Conservation (phyloP, 2,888 invertebrate genomes). For the Morinoia aosen region DNA sequence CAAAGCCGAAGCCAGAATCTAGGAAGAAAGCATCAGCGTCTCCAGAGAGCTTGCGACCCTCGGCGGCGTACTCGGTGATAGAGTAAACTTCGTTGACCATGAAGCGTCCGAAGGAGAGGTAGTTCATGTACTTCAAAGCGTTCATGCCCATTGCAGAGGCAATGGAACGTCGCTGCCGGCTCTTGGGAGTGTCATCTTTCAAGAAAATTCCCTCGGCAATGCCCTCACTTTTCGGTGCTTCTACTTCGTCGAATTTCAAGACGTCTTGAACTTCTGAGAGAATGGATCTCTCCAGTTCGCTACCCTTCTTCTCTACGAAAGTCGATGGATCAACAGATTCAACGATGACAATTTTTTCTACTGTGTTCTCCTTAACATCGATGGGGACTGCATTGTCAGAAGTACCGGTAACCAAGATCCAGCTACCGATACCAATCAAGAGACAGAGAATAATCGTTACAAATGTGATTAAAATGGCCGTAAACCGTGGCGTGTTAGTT, state of each 20-base stretch:
- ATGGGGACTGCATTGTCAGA: conserved; percentile 56
- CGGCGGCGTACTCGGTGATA: conserved; percentile 60
- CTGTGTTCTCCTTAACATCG: conserved; percentile 31
- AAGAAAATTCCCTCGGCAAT: conserved; percentile 8
- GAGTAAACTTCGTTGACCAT: conserved; percentile 60
- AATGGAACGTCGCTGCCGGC: conserved; percentile 46
- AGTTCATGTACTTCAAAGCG: conserved; percentile 59
- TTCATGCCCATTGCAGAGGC: neutral
- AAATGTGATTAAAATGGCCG: conserved; percentile 59
- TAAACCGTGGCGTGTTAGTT: conserved; percentile 55
- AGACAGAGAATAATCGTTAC: conserved; percentile 64
- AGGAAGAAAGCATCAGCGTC: conserved; percentile 61
- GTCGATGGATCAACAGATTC: conserved; percentile 31
- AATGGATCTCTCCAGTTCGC: conserved; percentile 42
- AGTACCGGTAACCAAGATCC: conserved; percentile 61
- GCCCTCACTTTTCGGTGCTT: neutral
- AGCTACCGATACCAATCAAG: conserved; percentile 65
- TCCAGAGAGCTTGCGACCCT: conserved; percentile 62
- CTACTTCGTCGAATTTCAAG: conserved; percentile 5
- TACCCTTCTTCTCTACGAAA: conserved; percentile 25
- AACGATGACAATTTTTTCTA: conserved; percentile 37
- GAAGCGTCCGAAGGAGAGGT: conserved; percentile 61
- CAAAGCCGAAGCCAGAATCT: conserved; percentile 58
- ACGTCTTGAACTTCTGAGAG: conserved; percentile 45
- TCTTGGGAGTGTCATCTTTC: neutral